A percentile compares a stretch with the other conserved stretches of the same genome.
Evolutionary conservation across 2,113 vertebrate species (phyloP).

Genomic region (Terrapene triunguis): DNA sequence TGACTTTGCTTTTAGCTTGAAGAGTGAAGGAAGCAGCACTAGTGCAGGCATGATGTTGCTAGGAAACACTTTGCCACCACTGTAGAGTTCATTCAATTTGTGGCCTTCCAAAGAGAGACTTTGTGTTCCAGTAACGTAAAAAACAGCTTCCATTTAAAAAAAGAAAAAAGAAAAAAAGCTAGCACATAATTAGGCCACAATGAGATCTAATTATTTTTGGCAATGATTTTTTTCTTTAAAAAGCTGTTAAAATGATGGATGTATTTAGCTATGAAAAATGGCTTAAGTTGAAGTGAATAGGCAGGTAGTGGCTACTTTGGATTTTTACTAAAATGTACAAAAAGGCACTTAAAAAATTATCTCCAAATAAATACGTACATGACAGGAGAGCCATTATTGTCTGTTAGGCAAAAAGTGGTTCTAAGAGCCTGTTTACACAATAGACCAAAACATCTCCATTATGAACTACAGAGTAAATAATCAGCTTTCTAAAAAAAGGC

Average conservation of each 20-base stretch:
- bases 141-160: slow-evolving; percentile 63
- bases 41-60: slow-evolving; percentile 79
- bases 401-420: not conserved
- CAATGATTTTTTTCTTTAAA: not conserved
- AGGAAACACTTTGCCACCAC: slow-evolving; percentile 77
- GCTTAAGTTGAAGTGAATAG: not conserved
- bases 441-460: not conserved
- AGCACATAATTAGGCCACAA: slow-evolving; percentile 49
- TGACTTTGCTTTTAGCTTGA: slow-evolving; percentile 80
- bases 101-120: slow-evolving; percentile 71
- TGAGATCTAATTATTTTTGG: not conserved
- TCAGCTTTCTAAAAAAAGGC: not conserved
- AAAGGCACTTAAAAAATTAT: not conserved
- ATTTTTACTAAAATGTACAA: not conserved
- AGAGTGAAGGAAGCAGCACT: slow-evolving; percentile 73
- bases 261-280: slow-evolving; percentile 6
- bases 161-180: slow-evolving; percentile 59
- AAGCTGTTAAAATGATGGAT: not conserved
- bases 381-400: not conserved
- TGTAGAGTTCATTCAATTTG: slow-evolving; percentile 68
- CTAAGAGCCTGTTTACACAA: not conserved
- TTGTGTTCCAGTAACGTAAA: slow-evolving; percentile 66
- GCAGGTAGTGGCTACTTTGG: not conserved
- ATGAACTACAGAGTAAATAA: not conserved
- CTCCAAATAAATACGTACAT: not conserved